Base-by-base conservation (phyloP, 1,140 invertebrate species). In the Anastrepha obliqua region DNA sequence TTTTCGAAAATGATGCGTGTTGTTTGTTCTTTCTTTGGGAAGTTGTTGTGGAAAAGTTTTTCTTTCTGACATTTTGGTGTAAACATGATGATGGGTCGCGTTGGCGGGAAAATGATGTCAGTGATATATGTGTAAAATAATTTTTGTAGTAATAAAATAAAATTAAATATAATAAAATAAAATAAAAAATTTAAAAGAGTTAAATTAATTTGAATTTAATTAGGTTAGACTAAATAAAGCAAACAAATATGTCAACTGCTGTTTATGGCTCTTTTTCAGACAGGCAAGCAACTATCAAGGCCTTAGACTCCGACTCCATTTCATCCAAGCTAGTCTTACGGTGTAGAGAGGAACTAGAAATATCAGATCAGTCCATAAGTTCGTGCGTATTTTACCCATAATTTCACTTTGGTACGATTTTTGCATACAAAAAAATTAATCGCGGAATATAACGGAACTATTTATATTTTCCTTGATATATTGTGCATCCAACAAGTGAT, bases 81-180 rank as follows among this genome's bases (percentile, higher is more conserved):
- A 81, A 81, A 58, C n/a, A 55, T 51, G 5, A 2, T 0, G 74
- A 51, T 47, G 15, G 13, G 39, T 74, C 4, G 11, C 44, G 74
- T 81, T 51, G 74, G 44, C 17, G 47, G n/a, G 47, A 13, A 81
- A 58, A 81, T 81, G 8, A 81, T 81, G 70, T 74, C 39, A 74
- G 29, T 47, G 42, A 13, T 4, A 0, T 9, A 74, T 74, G 3
- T 2, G 17, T 62, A 17, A 62, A 62, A 62, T 62, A 62, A 6
- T 13, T 13, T 4, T 15, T 62, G 17, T 4, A 62, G 5, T n/a
- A 62, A 62, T 15, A 67, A 67, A 67, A 29, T 9, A 29, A 39
- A 67, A 67, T 7, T 4, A 39, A 29, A 8, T 39, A 65, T 5
- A n/a, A 65, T 67, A 29, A 67, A 64, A 64, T 64, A 67, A 39